These are phyloP conservation scores for Neuroscelio doddi DNA, from an alignment of 2,888 invertebrate genomes.

Conservation along the genomic window DNA sequence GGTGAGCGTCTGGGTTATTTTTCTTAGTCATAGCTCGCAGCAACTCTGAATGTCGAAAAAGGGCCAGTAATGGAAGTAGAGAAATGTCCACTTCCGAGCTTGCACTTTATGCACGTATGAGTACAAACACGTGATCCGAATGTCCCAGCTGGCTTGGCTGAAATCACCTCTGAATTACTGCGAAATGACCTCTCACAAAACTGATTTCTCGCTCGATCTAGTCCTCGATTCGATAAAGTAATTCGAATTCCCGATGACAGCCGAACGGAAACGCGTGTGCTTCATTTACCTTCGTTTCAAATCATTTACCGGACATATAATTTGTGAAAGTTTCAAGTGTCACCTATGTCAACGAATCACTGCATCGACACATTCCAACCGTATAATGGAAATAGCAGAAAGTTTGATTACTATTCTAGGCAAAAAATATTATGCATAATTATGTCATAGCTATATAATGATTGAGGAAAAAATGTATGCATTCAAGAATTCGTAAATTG, in stretches of 20 bases:
- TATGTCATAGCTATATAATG: too few species aligned
- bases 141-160: slow-evolving; percentile 23
- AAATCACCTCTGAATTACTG: slow-evolving; percentile 40
- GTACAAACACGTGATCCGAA: slow-evolving; percentile 59
- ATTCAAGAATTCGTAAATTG: too few species aligned
- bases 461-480: too few species aligned
- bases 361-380: too few species aligned
- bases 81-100: slow-evolving; percentile 51
- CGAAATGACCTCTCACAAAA: slow-evolving; percentile 42
- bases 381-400: too few species aligned
- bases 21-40: slow-evolving; percentile 32
- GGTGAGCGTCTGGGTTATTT: slow-evolving; percentile 40
- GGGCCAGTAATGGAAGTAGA: slow-evolving; percentile 37
- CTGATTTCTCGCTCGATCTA: slow-evolving; percentile 45
- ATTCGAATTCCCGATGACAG: slow-evolving; percentile 33
- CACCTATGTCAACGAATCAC: too few species aligned
- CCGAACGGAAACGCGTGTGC: neutral
- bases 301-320: slow-evolving; percentile 1
- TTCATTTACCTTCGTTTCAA: neutral
- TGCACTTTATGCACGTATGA: slow-evolving; percentile 63
- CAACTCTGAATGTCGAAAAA: slow-evolving; percentile 26
- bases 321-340: neutral
- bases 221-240: slow-evolving; percentile 30
- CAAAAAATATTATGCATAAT: too few species aligned
- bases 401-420: too few species aligned